These are phyloP conservation scores for Megamerina dolium DNA, from an alignment of 2,888 invertebrate genomes.

Conservation along the genomic window DNA sequence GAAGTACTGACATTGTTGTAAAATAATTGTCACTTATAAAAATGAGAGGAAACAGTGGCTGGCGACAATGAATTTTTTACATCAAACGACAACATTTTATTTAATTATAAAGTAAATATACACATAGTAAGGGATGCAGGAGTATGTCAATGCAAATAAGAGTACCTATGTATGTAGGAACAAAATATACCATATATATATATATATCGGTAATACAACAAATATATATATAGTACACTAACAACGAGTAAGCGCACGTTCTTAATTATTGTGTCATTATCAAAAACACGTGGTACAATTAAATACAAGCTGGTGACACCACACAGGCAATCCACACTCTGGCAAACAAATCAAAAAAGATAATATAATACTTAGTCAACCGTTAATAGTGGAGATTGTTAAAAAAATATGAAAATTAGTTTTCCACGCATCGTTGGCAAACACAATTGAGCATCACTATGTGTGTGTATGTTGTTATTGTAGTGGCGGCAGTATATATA, in stretches of 20 bases:
- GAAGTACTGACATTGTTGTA: no score
- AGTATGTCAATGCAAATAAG: no score
- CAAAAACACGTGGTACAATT: slow-evolving; percentile 48
- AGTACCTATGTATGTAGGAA: no score
- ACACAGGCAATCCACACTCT: background rate
- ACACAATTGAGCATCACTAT: slow-evolving; percentile 40
- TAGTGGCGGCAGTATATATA: no score
- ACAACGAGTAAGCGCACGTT: slow-evolving; percentile 4
- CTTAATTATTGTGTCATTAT: slow-evolving; percentile 44
- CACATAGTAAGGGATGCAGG: no score
- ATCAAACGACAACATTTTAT: no score
- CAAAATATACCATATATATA: no score
- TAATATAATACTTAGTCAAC: background rate
- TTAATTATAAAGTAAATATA: no score
- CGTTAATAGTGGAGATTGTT: background rate
- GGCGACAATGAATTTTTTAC: background rate
- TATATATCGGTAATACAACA: no score
- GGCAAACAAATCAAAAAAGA: background rate
- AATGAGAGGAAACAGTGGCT: slow-evolving; percentile 1
- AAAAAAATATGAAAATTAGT: slow-evolving; percentile 40
- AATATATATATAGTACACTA: no score
- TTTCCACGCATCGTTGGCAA: slow-evolving; percentile 46
- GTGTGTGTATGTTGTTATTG: slow-evolving; percentile 5
- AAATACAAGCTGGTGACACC: slow-evolving; percentile 15
- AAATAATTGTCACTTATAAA: background rate